Percentiles rank a stretch among this genome's conserved stretches.
Conservation (phyloP, 2,113 vertebrate species). For the Perca flavescens region DNA sequence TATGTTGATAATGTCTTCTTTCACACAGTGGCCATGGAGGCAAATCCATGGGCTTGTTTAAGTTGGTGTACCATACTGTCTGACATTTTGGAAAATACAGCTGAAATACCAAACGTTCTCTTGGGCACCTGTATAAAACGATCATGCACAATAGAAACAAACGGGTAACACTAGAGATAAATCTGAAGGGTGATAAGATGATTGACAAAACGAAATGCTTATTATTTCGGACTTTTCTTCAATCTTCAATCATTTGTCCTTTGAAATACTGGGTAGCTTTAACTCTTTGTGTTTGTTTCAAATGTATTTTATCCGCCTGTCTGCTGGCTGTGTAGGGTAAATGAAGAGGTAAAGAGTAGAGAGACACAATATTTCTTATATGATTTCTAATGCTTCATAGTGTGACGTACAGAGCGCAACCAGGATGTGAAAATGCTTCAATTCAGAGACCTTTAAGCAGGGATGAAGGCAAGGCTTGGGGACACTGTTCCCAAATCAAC, state of each 20-base stretch:
- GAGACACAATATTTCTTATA: constrained; percentile 42
- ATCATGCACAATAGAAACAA: background rate
- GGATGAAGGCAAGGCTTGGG: constrained; percentile 44
- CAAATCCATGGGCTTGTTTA: constrained; percentile 50
- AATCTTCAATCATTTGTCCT: background rate
- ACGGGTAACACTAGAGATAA: background rate
- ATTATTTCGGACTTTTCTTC: background rate
- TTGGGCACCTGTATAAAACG: constrained; percentile 4
- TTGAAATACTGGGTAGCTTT: background rate
- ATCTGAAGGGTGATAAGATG: background rate
- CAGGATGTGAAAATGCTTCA: constrained; percentile 46
- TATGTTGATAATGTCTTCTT: constrained; percentile 41
- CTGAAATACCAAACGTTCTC: background rate
- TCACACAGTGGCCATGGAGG: constrained; percentile 17
- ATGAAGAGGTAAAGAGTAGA: constrained; percentile 43
- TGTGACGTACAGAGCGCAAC: constrained; percentile 40
- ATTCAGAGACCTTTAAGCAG: constrained; percentile 50
- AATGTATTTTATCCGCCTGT: constrained; percentile 30
- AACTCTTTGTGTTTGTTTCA: background rate
- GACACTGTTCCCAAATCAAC: constrained; percentile 39
- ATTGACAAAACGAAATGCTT: too few species aligned
- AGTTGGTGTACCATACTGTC: constrained; percentile 21
- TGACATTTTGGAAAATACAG: background rate
- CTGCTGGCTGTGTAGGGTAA: constrained; percentile 1
- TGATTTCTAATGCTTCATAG: constrained; percentile 45